phyloP scores from a whole-genome alignment of 2,113 vertebrate species.

The Anguilla japonica region DNA sequence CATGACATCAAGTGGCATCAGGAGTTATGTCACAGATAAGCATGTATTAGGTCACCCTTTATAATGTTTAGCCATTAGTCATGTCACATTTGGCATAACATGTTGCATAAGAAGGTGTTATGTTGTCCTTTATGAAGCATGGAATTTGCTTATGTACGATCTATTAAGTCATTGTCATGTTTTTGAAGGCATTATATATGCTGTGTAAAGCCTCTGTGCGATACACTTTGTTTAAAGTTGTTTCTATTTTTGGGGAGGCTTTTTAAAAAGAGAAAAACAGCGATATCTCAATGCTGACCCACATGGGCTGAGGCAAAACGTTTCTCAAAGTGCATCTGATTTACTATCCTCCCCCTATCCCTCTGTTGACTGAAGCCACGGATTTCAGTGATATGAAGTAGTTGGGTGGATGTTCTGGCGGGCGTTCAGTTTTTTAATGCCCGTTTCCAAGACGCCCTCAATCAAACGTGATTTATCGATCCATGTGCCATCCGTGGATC shows the following conservation, averaged over 20 bases:
- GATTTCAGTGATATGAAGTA: background rate
- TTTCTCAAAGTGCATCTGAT: background rate
- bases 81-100: no score
- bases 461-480: constrained; percentile 17
- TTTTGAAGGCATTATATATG: no score
- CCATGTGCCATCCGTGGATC: background rate
- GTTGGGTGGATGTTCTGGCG: background rate
- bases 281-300: background rate
- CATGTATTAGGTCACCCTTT: no score
- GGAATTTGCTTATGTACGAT: no score
- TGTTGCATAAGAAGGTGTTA: no score
- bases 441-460: background rate
- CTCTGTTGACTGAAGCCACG: background rate
- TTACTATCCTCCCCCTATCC: background rate
- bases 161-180: no score
- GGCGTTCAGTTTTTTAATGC: background rate
- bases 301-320: background rate
- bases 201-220: no score
- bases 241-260: background rate
- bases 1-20: no score
- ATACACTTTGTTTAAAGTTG: no score
- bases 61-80: no score
- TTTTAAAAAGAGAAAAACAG: background rate
- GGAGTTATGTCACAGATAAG: no score
- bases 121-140: no score